Conservation (phyloP, 2,888 invertebrate species). For the Caenorhabditis imperialis region DNA sequence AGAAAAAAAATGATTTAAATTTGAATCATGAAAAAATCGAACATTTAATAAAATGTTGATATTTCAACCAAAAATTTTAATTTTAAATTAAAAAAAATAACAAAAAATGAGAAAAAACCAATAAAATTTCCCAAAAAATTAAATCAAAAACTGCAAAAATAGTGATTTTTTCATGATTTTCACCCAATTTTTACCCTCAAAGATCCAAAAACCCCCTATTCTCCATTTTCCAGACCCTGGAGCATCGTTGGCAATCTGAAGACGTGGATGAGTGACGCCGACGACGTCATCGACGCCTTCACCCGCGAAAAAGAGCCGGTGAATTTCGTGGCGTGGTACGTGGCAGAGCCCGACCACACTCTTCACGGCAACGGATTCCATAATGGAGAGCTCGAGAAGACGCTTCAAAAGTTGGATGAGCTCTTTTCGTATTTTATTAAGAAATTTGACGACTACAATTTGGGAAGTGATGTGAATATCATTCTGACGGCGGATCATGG, state of each 20-base stretch:
- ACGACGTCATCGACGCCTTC: slow-evolving; percentile 71
- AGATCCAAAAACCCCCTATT: too few species aligned
- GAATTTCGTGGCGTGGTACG: slow-evolving; percentile 79
- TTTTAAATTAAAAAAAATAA: not conserved
- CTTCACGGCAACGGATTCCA: slow-evolving; percentile 79
- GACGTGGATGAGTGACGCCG: slow-evolving; percentile 74
- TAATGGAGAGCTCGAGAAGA: slow-evolving; percentile 65
- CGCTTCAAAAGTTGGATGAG: slow-evolving; percentile 77
- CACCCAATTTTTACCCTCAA: too few species aligned
- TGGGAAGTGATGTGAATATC: slow-evolving; percentile 78
- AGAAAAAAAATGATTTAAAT: too few species aligned
- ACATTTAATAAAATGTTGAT: too few species aligned
- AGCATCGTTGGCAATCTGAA: slow-evolving; percentile 56
- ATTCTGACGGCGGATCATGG: slow-evolving; percentile 80
- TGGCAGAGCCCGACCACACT: slow-evolving; percentile 78
- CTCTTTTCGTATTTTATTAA: slow-evolving; percentile 78
- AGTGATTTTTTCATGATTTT: too few species aligned
- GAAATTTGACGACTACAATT: slow-evolving; percentile 55
- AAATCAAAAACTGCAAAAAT: too few species aligned
- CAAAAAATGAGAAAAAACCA: not conserved
- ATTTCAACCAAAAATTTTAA: too few species aligned
- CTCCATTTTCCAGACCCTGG: slow-evolving; percentile 62
- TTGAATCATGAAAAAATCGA: too few species aligned
- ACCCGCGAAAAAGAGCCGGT: slow-evolving; percentile 71
- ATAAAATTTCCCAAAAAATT: not conserved